These are phyloP conservation scores for Zaprionus nigranus DNA, from an alignment of 1,140 invertebrate species.

Conservation along the genomic window DNA sequence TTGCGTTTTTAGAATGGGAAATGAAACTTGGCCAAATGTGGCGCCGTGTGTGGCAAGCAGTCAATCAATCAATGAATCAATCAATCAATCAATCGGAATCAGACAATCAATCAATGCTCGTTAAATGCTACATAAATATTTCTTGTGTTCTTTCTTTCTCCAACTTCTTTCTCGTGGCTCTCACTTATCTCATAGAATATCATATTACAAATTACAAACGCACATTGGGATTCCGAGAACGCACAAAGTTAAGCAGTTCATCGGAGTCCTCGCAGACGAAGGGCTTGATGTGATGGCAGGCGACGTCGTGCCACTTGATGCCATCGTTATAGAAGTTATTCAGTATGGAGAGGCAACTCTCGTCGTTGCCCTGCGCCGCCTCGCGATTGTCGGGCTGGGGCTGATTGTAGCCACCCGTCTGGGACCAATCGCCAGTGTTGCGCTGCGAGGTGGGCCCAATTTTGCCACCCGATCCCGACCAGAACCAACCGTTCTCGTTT, in stretches of 20 bases:
- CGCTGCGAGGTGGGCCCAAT: conserved; percentile 94
- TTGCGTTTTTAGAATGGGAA: conserved; percentile 54
- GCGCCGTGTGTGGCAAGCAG: conserved; percentile 53
- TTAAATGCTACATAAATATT: conserved; percentile 81
- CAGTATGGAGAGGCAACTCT: conserved; percentile 94
- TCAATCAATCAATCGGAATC: conserved; percentile 50
- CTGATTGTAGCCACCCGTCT: conserved; percentile 93
- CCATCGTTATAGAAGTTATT: conserved; percentile 98
- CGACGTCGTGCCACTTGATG: conserved; percentile 95
- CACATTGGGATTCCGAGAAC: conserved; percentile 92
- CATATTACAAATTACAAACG: conserved; percentile 88
- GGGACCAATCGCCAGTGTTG: conserved; percentile 94
- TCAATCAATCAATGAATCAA: conserved; percentile 47
- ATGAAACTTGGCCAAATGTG: conserved; percentile 59
- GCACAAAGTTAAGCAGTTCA: conserved; percentile 95
- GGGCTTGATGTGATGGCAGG: conserved; percentile 95
- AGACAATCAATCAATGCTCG: conserved; percentile 57
- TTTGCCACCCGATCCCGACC: conserved; percentile 95
- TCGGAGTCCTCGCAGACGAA: conserved; percentile 97
- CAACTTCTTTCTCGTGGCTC: conserved; percentile 19
- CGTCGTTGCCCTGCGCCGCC: conserved; percentile 94
- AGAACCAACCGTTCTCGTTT: conserved; percentile 97
- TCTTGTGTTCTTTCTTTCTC: conserved; percentile 37
- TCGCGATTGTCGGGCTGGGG: conserved; percentile 95
- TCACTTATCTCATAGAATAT: conserved; percentile 24